phyloP scores from a whole-genome alignment of 2,888 invertebrate genomes.

The Augiades crinisus region DNA sequence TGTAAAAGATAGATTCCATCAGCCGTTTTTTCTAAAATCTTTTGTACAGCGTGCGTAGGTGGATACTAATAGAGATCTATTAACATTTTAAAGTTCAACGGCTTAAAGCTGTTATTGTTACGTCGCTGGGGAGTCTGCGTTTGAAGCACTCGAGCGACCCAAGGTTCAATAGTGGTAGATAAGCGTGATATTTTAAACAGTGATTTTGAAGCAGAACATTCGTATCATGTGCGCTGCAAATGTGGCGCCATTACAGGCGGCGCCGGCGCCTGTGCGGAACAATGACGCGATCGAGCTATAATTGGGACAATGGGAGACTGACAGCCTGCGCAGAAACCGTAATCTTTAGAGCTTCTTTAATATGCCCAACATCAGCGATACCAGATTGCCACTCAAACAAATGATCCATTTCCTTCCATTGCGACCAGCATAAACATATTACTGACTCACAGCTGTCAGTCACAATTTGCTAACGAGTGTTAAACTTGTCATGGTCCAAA shows the following conservation, averaged over 20 bases:
- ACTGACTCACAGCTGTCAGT: conserved; percentile 65
- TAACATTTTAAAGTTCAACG: conserved; percentile 26
- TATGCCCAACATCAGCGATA: conserved; percentile 3
- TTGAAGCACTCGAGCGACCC: conserved; percentile 48
- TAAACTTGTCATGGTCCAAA: conserved; percentile 57
- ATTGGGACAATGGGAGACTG: conserved; percentile 36
- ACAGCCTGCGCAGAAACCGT: conserved; percentile 15
- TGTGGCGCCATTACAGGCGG: conserved; percentile 56
- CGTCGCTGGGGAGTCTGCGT: conserved; percentile 33
- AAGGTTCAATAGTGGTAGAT: conserved; percentile 51
- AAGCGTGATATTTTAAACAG: conserved; percentile 64
- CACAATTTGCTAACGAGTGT: conserved; percentile 73
- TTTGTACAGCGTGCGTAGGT: conserved; percentile 22
- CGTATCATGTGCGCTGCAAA: conserved; percentile 72
- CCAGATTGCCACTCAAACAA: conserved; percentile 6
- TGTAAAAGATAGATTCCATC: background rate
- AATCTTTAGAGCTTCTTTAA: conserved; percentile 3
- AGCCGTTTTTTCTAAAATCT: conserved; percentile 9
- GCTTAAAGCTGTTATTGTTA: conserved; percentile 25
- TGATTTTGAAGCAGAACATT: conserved; percentile 47
- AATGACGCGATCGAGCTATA: conserved; percentile 56
- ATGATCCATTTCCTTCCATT: conserved; percentile 19
- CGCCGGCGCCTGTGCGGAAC: conserved; percentile 56
- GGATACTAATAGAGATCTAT: conserved; percentile 27
- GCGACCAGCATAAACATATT: conserved; percentile 35